Base-by-base conservation (phyloP, 2,888 invertebrate genomes). In the Ichneumoninae sp. region DNA sequence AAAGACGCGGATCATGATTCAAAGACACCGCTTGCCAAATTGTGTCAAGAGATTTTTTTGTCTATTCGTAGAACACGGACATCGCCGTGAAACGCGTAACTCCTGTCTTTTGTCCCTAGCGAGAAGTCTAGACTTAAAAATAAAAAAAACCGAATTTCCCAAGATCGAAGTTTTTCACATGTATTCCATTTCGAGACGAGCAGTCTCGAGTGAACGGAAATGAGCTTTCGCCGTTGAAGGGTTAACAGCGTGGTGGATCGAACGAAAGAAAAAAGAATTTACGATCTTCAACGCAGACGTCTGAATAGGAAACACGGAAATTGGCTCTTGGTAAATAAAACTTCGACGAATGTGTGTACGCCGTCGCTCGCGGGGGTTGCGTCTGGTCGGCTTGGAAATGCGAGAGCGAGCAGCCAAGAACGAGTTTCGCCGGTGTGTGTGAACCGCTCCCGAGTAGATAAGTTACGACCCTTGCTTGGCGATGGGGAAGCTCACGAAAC, bases 401-500 rank as follows among this genome's bases (percentile, higher is more conserved):
- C 65, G 33, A 60, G 75, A 66, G 65, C 75, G 47, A 65, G 65
- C 44, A 30, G 54, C 47, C 71, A 65, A 70, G 70, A 65, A 70
- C 22, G 65, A 66, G 65, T 75, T 75, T 40, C 75, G 22, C 13
- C 36, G 36, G 54, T 60, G 44, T 52, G n/a, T 7, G 66, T 76
- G 26, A 40, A 52, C 52, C 52, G 52, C 52, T 76, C 66, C 63
- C 33, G 66, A 76, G 75, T 76, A 40, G 75, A 73, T 74, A 77
- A 77, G 73, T 83, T 77, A 77, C 76, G 71, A 75, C 65, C 63
- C 16, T 33, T 40, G 76, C 40, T 73, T 63, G 44, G 83, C 73
- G 69, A 81, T 77, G 81, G 81, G 70, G 66, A 60, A 50, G 71
- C 79, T 52, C 60, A 16, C 77, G 78, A 75, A 83, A 80, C 68